Evolutionary conservation across 2,797 vertebrate species (phyloP), one percentile per base, ranked within the genome.

Genomic region (Tolypeutes matacus): DNA sequence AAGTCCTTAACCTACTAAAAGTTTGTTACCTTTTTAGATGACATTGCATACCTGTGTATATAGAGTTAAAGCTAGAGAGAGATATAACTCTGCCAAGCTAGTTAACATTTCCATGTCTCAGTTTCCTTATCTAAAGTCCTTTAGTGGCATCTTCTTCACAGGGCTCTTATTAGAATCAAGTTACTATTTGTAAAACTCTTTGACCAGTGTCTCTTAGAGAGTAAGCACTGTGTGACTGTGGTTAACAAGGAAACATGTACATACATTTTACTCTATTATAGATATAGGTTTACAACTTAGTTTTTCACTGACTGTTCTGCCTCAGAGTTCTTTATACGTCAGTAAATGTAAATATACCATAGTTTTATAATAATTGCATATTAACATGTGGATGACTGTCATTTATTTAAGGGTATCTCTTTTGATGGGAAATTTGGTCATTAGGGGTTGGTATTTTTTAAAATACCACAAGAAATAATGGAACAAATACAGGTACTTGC

Each of bases 341-440:
- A 36, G 46, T 9, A 4, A 2, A 1, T 7, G 69, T 14, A 18
- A 10, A 27, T 7, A 15, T 1, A 39, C 17, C 49, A 3, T 5
- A 8, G 5, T 53, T 46, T 25, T 29, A 2, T 9, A 34, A 31
- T 17, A 27, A 3, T 6, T 23, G 11, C 29, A 20, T 14, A 46
- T 14, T 34, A 12, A 12, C 21, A 0, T 51, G 21, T 42, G 39
- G 29, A 77, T 87, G 31, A 60, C 34, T 21, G 2, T 14, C n/a
- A 64, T 1, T 34, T 56, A 76, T 36, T 78, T 62, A 73, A 29
- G n/a, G 34, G 53, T 20, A 78, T 31, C 25, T 15, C 29, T 89
- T 39, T 34, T 29, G 1, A 9, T 29, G 29, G 29, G 69, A 14
- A 42, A 31, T 29, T 36, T 39, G 31, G 1, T 5, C 77, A 3